These are phyloP conservation scores for Chloroceryle amazona DNA, from an alignment of 2,797 vertebrate genomes.

Conservation along the genomic window DNA sequence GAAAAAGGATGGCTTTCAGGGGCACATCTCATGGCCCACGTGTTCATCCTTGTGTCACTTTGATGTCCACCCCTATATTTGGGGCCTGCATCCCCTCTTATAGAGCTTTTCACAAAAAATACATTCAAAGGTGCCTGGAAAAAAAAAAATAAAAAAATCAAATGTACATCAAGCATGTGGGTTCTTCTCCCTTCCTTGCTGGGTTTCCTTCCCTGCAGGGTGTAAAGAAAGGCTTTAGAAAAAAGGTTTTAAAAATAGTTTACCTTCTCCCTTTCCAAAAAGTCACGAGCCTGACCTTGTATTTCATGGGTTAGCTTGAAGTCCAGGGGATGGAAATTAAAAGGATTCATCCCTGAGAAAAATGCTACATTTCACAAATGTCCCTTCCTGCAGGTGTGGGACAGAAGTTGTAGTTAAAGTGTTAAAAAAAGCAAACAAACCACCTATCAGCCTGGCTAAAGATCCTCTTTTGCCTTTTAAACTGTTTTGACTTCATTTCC, in stretches of 20 bases:
- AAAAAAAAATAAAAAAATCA: background rate
- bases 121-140: background rate
- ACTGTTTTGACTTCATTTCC: background rate
- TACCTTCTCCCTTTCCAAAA: background rate
- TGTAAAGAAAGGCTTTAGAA: background rate
- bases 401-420: background rate
- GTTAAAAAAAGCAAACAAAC: background rate
- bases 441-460: background rate
- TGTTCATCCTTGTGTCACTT: background rate
- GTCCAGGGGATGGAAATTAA: background rate
- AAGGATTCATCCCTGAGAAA: background rate
- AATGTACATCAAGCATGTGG: background rate
- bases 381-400: background rate
- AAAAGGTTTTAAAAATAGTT: background rate
- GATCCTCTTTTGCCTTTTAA: background rate
- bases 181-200: background rate
- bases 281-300: background rate
- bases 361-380: background rate
- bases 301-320: background rate
- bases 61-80: background rate
- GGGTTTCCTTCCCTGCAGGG: background rate
- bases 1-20: background rate
- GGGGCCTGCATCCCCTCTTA: background rate
- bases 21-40: rapidly evolving
- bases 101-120: background rate